Evolutionary conservation across 2,888 invertebrate species (phyloP), one percentile per base, ranked within the genome.

Genomic region (Ceraclea dissimilis): DNA sequence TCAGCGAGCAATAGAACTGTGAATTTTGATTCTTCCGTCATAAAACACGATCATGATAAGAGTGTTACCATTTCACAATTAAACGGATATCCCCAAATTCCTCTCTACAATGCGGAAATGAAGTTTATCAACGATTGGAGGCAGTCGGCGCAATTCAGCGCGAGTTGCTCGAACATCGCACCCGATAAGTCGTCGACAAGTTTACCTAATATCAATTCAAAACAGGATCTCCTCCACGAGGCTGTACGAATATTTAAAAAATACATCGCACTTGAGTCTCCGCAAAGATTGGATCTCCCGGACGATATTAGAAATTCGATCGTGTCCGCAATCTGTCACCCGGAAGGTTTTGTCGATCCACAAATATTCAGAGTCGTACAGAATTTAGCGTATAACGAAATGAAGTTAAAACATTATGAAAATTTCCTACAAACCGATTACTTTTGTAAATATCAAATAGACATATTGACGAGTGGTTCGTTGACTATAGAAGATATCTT

Each of bases 391-490:
- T 79, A 83, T 61, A 76, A 79, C 56, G 74, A 82, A 67, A 80
- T 94, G 70, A 85, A 91, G 65, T 79, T 78, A 52, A 82, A 85
- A 72, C 86, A 87, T 75, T 87, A 89, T 69, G 82, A 83, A 65
- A 86, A 86, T 64, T 98, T 93, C 73, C 72, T 90, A 63, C 81
- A 84, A 65, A 94, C 93, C 70, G 87, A 89, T 67, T 90, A 85
- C 69, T 90, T 91, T 72, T 90, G 90, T 68, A 94, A 92, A 75
- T 90, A 94, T 76, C 93, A 94, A 76, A 86, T 97, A 65, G 94
- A 97, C 71, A 81, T 96, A 60, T 79, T 94, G 63, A 92, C 92
- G 6, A 84, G 83, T 70, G 85, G 87, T 62, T 81, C 82, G 71
- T 83, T 95, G 43, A 83, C 81, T 57, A 78, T 97, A 51, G 84